Evolutionary conservation across 2,888 invertebrate genomes (phyloP).

Genomic region (Pediacus dermestoides): DNA sequence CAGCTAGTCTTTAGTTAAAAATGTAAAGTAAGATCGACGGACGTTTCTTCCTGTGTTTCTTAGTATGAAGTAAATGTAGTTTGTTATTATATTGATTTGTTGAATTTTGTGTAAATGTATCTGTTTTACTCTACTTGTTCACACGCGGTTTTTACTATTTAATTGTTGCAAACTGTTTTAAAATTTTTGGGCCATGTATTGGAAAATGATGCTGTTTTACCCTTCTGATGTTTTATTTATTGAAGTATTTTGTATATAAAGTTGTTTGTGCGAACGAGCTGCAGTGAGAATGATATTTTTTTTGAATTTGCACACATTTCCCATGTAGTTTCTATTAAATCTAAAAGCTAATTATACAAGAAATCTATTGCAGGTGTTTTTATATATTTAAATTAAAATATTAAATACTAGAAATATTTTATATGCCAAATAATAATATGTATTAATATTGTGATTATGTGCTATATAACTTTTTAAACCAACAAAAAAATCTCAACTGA

Average conservation of each 20-base stretch:
- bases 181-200: too few species aligned
- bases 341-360: neutral
- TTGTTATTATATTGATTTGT: too few species aligned
- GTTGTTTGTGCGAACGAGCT: neutral
- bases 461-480: constrained; percentile 41
- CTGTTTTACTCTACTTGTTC: too few species aligned
- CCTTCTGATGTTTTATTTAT: too few species aligned
- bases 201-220: too few species aligned
- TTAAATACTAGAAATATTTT: constrained; percentile 37
- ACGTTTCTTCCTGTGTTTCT: neutral
- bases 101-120: too few species aligned
- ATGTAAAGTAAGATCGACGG: too few species aligned
- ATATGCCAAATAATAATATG: constrained; percentile 45
- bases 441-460: constrained; percentile 33
- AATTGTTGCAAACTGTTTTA: too few species aligned
- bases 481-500: too few species aligned
- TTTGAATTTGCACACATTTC: neutral
- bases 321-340: neutral
- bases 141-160: too few species aligned
- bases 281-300: neutral
- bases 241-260: neutral
- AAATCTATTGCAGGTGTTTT: constrained; percentile 19
- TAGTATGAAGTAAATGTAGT: too few species aligned
- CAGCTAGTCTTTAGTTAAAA: constrained; percentile 9
- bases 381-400: constrained; percentile 12